Evolutionary conservation across 2,113 vertebrate genomes (phyloP), one percentile per base, ranked within the genome.

Genomic region (Chlorodrepanis virens): DNA sequence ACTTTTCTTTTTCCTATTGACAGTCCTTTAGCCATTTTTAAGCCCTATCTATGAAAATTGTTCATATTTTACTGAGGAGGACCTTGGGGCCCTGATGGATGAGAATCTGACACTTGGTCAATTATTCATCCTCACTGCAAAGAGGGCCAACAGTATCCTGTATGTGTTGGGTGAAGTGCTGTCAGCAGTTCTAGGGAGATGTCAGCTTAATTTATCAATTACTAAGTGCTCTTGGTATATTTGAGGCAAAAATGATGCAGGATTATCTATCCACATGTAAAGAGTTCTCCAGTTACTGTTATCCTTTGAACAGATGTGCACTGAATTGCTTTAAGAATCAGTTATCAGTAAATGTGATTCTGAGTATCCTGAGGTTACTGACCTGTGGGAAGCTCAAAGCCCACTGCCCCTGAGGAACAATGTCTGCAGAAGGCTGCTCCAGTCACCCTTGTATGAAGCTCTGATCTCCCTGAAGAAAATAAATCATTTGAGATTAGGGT

Each of bases 321-420:
- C 17, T 74, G 29, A 72, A 21, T 68, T 72, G 17, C 63, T 7
- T n/a, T 42, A 42, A 37, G 0, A 7, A 7, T 57, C 53, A 53
- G 11, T 7, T 72, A 45, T 44, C 59, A 59, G 29, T 72, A 53
- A 68, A 54, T 82, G 31, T 35, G 24, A 49, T 69, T 68, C 13
- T 40, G 27, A 44, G 39, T 37, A 14, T 50, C 6, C 16, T 23
- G 31, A 49, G 21, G 13, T 72, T 74, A 5, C 79, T 81, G 63
- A 56, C 15, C 49, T 54, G 28, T 82, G 37, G 31, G n/a, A 57
- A 59, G 31, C 9, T 5, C 33, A 52, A 59, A 76, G 57, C 13
- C 14, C 0, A 0, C 40, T 65, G 24, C 18, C 27, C 37, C 22
- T 79, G 39, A 52, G 31, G 27, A 70, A 59, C n/a, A 60, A 4